Evolutionary conservation across 2,113 vertebrate species (phyloP).

Genomic region (Dipodomys merriami): DNA sequence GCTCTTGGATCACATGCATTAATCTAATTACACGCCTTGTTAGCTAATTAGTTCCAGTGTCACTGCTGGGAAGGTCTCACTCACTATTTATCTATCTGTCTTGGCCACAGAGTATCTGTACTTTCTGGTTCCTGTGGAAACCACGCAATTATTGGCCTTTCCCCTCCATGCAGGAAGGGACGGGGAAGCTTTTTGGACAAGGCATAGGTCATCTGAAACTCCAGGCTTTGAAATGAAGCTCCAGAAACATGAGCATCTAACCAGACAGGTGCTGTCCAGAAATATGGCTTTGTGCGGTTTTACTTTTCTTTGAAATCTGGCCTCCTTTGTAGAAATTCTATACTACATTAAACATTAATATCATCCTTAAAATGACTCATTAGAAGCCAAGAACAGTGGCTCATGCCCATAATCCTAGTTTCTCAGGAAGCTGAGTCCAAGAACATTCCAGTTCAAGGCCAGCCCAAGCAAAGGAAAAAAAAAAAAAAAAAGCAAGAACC

Average conservation of each 20-base stretch:
- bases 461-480: too few species aligned
- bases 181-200: background rate
- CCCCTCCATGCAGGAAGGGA: background rate
- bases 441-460: too few species aligned
- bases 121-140: constrained; percentile 34
- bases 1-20: constrained; percentile 82
- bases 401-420: too few species aligned
- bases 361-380: constrained; percentile 63
- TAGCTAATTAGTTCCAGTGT: constrained; percentile 84
- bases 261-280: background rate
- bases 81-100: constrained; percentile 72
- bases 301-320: background rate
- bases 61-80: constrained; percentile 71
- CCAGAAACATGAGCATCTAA: background rate
- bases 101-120: constrained; percentile 20
- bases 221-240: background rate
- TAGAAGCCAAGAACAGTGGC: too few species aligned
- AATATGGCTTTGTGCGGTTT: background rate
- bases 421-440: too few species aligned
- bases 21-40: constrained; percentile 86
- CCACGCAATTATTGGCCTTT: constrained; percentile 9
- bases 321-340: constrained; percentile 49
- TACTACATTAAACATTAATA: constrained; percentile 49
- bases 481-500: too few species aligned
- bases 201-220: background rate